Percentiles rank a stretch among this genome's conserved stretches.
Evolutionary conservation across 1,140 invertebrate genomes (phyloP).

Genomic region (Agrypnia vestita): DNA sequence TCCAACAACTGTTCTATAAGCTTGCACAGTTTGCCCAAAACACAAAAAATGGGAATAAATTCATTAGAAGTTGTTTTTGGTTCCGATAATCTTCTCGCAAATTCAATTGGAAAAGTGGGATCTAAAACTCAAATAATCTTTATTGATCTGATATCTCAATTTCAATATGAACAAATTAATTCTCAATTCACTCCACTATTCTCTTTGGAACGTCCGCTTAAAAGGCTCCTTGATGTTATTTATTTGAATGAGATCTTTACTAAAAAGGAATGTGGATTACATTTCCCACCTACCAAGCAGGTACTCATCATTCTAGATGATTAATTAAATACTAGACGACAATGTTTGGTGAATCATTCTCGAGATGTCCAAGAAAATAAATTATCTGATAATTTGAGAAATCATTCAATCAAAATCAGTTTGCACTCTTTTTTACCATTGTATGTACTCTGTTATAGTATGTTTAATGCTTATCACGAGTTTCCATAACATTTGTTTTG

Average conservation of each 20-base stretch:
- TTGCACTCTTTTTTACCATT: no score
- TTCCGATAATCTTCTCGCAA: conserved; percentile 7
- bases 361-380: no score
- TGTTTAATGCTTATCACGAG: no score
- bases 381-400: no score
- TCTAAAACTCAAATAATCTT: conserved; percentile 51
- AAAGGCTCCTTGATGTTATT: conserved; percentile 51
- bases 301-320: neutral
- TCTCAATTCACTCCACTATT: conserved; percentile 38
- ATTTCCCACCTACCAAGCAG: conserved; percentile 55
- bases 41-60: conserved; percentile 45
- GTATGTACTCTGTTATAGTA: no score
- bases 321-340: neutral
- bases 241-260: conserved; percentile 49
- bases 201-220: conserved; percentile 37
- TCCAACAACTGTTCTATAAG: conserved; percentile 39
- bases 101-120: conserved; percentile 33
- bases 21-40: conserved; percentile 24
- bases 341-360: no score
- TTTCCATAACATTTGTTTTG: no score
- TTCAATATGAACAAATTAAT: conserved; percentile 50
- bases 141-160: conserved; percentile 25
- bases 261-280: conserved; percentile 18
- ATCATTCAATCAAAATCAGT: no score
- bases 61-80: conserved; percentile 42